Conservation (phyloP, 1,140 invertebrate species). For the Temnothorax longispinosus region DNA sequence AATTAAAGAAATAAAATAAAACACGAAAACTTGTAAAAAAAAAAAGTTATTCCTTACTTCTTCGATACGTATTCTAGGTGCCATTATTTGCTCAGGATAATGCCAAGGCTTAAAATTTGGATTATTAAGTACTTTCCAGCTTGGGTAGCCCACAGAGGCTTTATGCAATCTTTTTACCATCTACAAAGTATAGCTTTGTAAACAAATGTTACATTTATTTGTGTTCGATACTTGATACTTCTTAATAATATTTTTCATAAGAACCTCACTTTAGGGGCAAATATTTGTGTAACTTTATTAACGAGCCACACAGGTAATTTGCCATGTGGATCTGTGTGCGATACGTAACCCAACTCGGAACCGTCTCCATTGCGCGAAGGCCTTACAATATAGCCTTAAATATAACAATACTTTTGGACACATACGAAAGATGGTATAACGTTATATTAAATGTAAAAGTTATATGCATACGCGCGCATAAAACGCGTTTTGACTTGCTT, state of each 20-base stretch:
- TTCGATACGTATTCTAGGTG: conserved; percentile 89
- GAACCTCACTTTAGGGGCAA: conserved; percentile 90
- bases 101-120: conserved; percentile 94
- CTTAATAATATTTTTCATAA: background rate
- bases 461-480: background rate
- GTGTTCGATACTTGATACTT: background rate
- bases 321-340: conserved; percentile 95
- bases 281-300: conserved; percentile 94
- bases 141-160: conserved; percentile 91
- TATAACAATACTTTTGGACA: background rate
- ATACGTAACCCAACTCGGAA: conserved; percentile 93
- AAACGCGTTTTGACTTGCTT: background rate
- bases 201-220: background rate
- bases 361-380: conserved; percentile 86
- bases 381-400: conserved; percentile 85
- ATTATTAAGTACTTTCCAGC: conserved; percentile 92
- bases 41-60: conserved; percentile 87
- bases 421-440: background rate
- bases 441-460: no score
- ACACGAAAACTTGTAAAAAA: conserved; percentile 1
- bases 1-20: background rate
- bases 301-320: conserved; percentile 95
- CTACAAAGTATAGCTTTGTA: conserved; percentile 70
- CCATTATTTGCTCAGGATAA: conserved; percentile 92
- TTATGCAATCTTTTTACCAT: conserved; percentile 93